phyloP scores from a whole-genome alignment of 2,888 invertebrate genomes.

The Adineta ricciae region DNA sequence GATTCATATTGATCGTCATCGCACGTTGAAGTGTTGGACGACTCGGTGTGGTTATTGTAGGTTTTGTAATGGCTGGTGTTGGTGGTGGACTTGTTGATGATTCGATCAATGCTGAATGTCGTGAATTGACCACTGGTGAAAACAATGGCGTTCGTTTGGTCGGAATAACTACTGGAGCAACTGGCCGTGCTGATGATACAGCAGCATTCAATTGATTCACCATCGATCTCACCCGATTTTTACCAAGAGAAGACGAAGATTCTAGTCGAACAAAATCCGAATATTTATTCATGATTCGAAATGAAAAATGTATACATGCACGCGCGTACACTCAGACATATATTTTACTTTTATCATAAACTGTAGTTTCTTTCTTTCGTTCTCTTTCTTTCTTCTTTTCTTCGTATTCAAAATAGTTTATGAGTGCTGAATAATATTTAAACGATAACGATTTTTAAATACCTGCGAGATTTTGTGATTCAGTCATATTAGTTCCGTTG shows the following conservation, averaged over 20 bases:
- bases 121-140: not conserved
- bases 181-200: not conserved
- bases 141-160: not conserved
- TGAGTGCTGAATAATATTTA: not conserved
- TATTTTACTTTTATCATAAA: not conserved
- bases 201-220: not conserved
- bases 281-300: not conserved
- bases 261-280: not conserved
- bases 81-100: not conserved
- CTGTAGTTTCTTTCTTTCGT: not conserved
- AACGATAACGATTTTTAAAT: not conserved
- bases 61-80: not conserved
- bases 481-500: constrained; percentile 2
- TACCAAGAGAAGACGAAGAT: not conserved
- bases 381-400: too few species aligned
- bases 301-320: not conserved
- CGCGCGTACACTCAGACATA: not conserved
- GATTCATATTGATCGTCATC: not conserved
- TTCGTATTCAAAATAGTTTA: too few species aligned
- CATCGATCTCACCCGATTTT: not conserved
- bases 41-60: not conserved
- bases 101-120: not conserved
- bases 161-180: not conserved
- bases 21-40: not conserved
- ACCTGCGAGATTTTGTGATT: not conserved